Conservation (phyloP, 2,113 vertebrate species). For the Embiotoca jacksoni region DNA sequence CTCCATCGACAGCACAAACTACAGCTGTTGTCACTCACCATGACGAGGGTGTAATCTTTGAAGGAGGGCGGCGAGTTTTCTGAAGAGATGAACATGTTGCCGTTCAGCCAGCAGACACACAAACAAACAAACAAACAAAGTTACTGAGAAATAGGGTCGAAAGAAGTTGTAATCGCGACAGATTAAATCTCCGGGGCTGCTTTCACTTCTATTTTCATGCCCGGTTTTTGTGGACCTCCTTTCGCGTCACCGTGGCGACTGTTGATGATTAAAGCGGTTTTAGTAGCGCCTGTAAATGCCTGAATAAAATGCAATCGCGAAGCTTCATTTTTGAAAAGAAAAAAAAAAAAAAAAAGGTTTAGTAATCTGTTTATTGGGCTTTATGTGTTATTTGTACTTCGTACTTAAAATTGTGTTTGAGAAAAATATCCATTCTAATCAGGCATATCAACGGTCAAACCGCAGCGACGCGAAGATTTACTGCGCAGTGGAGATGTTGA, state of each 20-base stretch:
- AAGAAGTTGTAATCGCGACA: background rate
- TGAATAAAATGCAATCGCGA: conserved; percentile 17
- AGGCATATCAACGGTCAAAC: conserved; percentile 17
- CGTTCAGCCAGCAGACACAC: background rate
- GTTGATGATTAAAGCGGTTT: conserved; percentile 24
- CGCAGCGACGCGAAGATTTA: conserved; percentile 19
- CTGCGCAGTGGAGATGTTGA: conserved; percentile 3
- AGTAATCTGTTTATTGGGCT: background rate
- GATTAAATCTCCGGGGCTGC: too few relatives aligned
- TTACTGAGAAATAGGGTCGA: too few relatives aligned
- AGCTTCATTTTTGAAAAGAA: too few relatives aligned
- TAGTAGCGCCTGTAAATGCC: conserved; percentile 26
- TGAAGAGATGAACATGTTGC: conserved; percentile 88
- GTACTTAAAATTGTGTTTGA: too few relatives aligned
- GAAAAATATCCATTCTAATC: conserved; percentile 9
- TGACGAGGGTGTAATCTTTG: conserved; percentile 87
- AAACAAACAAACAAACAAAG: background rate
- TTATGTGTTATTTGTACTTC: too few relatives aligned
- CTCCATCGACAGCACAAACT: too few relatives aligned
- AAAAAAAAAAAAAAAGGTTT: background rate
- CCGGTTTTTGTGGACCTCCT: conserved; percentile 12
- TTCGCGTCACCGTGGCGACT: conserved; percentile 5
- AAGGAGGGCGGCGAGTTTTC: conserved; percentile 75
- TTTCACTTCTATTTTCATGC: conserved; percentile 49
- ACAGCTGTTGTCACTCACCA: conserved; percentile 84